A percentile compares a stretch with the other conserved stretches of the same genome.
phyloP scores from a whole-genome alignment of 2,797 vertebrate genomes.

The Cyprinella venusta region DNA sequence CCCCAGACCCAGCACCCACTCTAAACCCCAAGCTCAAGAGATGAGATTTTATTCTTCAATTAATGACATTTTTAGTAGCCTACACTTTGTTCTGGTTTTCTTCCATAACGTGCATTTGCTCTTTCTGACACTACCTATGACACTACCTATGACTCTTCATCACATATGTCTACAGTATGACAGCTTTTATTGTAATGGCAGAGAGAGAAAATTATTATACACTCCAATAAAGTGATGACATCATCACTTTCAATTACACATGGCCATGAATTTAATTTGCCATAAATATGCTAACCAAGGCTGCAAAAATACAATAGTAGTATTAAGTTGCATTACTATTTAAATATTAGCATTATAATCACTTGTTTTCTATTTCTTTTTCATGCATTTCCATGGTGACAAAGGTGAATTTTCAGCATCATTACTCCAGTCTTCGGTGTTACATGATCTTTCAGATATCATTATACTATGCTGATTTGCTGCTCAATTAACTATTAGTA shows the following conservation, averaged over 20 bases:
- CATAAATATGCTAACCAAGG: conserved; percentile 27
- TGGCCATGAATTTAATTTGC: conserved; percentile 37
- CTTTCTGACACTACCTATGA: neutral
- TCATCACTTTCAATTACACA: conserved; percentile 16
- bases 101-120: neutral
- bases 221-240: conserved; percentile 41
- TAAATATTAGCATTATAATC: neutral
- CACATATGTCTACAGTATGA: neutral
- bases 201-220: conserved; percentile 24
- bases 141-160: neutral
- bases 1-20: conserved; percentile 16
- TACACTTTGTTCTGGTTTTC: neutral
- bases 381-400: neutral
- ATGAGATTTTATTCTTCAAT: conserved; percentile 8
- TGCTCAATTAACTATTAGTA: neutral
- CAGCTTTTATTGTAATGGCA: neutral
- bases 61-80: neutral
- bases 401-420: neutral
- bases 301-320: neutral
- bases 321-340: neutral
- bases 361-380: neutral
- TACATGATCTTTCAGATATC: neutral
- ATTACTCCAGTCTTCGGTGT: neutral
- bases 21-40: neutral
- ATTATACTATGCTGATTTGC: neutral